Conservation (phyloP, 1,140 invertebrate genomes). For the Teleogryllus occipitalis region DNA sequence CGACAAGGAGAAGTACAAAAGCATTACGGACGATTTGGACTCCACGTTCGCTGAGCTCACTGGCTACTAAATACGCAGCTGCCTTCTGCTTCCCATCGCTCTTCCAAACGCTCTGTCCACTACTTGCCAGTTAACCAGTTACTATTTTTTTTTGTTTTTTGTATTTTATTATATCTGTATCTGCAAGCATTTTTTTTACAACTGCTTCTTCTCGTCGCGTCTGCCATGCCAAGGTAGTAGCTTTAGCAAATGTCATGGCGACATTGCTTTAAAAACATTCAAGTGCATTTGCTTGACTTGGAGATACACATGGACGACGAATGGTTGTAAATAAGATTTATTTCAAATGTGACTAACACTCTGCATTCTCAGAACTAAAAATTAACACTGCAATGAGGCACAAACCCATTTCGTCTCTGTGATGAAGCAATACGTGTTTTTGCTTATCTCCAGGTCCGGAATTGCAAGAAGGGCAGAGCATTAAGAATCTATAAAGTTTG, state of each 20-base stretch:
- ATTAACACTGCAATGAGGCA: too few relatives aligned
- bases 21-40: conserved; percentile 96
- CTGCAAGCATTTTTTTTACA: conserved; percentile 12
- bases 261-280: too few relatives aligned
- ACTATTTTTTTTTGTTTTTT: neutral
- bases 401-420: too few relatives aligned
- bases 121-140: neutral
- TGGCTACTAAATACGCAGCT: conserved; percentile 56
- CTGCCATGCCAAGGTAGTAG: conserved; percentile 21
- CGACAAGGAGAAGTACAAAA: conserved; percentile 94
- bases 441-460: too few relatives aligned
- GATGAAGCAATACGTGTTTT: too few relatives aligned
- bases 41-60: conserved; percentile 86
- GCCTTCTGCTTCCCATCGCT: conserved; percentile 10
- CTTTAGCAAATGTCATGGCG: conserved; percentile 4
- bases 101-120: conserved; percentile 13
- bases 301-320: too few relatives aligned
- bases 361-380: too few relatives aligned
- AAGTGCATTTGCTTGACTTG: too few relatives aligned
- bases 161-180: conserved; percentile 9
- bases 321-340: too few relatives aligned
- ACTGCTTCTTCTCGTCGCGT: conserved; percentile 13
- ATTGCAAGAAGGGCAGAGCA: too few relatives aligned
- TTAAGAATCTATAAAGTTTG: too few relatives aligned
- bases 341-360: too few relatives aligned